Conservation (phyloP, 2,113 vertebrate species). For the Gymnorhina tibicen region DNA sequence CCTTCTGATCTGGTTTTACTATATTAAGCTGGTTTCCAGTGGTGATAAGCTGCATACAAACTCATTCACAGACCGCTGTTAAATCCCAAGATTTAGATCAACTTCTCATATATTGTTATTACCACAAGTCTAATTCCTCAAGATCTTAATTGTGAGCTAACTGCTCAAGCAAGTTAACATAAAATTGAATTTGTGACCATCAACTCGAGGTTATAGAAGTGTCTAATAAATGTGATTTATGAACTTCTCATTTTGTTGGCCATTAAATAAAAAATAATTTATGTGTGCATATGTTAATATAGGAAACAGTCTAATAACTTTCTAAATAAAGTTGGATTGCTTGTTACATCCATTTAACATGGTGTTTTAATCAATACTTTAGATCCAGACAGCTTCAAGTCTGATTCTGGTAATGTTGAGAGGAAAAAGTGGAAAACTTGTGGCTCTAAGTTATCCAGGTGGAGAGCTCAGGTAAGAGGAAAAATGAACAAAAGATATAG, state of each 20-base stretch:
- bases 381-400: background rate
- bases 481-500: background rate
- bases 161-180: conserved; percentile 24
- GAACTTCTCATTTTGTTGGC: conserved; percentile 31
- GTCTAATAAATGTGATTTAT: conserved; percentile 57
- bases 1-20: background rate
- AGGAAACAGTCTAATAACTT: conserved; percentile 1
- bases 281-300: conserved; percentile 1
- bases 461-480: background rate
- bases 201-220: background rate
- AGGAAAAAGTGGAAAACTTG: background rate
- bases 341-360: background rate
- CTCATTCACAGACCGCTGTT: background rate
- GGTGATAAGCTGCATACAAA: background rate
- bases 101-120: background rate
- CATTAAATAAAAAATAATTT: conserved; percentile 29
- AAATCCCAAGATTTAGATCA: conserved; percentile 42
- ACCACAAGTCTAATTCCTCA: background rate
- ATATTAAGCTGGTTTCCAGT: background rate
- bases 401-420: background rate
- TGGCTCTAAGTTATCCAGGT: background rate
- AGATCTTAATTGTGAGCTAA: conserved; percentile 49
- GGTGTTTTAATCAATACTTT: background rate
- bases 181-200: conserved; percentile 54
- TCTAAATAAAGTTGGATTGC: background rate